Evolutionary conservation across 2,888 invertebrate genomes (phyloP).

Genomic region (Lumbricus terrestris): DNA sequence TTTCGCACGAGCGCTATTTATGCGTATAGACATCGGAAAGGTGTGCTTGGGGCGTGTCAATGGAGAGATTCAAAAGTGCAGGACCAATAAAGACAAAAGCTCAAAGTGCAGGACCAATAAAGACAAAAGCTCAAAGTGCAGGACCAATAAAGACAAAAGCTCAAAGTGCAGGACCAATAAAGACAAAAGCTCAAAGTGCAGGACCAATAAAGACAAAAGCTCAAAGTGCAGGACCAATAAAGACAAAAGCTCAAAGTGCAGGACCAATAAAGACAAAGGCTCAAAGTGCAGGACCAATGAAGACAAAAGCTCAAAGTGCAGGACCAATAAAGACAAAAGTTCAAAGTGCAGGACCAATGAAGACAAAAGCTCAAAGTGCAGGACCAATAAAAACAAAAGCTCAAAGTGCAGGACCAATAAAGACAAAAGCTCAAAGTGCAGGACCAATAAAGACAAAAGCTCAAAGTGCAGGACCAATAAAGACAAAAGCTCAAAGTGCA

Average conservation of each 20-base stretch:
- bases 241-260: neutral
- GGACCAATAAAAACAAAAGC: neutral
- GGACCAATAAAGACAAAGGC: no score
- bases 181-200: neutral
- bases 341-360: neutral
- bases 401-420: neutral
- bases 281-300: neutral
- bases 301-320: neutral
- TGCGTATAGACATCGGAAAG: no score
- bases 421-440: neutral
- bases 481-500: neutral
- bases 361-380: neutral
- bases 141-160: neutral
- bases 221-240: neutral
- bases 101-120: neutral
- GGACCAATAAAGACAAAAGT: no score
- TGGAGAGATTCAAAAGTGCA: neutral
- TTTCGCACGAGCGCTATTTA: neutral
- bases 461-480: neutral
- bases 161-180: neutral
- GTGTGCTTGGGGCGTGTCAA: no score
- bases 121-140: neutral
- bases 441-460: neutral
- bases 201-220: neutral
- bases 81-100: neutral